Evolutionary conservation across 2,888 invertebrate genomes (phyloP).

Genomic region (Hypena proboscidalis): DNA sequence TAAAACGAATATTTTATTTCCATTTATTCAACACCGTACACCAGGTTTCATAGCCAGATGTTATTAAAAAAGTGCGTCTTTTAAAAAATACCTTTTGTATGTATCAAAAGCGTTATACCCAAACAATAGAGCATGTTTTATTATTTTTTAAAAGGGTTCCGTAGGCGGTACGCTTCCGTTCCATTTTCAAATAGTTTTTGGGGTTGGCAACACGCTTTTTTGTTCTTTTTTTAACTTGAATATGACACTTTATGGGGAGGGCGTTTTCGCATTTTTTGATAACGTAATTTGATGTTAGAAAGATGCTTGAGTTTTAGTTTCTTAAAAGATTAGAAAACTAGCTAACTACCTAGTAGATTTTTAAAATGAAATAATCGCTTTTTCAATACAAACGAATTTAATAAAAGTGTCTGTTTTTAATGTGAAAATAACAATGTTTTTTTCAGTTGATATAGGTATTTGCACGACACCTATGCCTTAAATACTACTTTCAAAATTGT

Average conservation of each 20-base stretch:
- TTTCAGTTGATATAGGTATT: too few species aligned
- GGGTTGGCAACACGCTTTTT: conserved; percentile 48
- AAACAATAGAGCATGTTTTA: conserved; percentile 47
- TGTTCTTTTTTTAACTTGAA: conserved; percentile 47
- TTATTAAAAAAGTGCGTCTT: conserved; percentile 27
- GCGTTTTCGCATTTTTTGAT: conserved; percentile 37
- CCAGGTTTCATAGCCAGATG: conserved; percentile 40
- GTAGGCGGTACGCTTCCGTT: conserved; percentile 62
- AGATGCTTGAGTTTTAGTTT: too few species aligned
- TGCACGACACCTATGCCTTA: too few species aligned
- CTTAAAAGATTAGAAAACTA: too few species aligned
- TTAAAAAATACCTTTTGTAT: conserved; percentile 50
- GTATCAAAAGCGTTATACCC: conserved; percentile 49
- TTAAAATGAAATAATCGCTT: too few species aligned
- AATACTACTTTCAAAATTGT: too few species aligned
- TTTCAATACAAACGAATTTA: too few species aligned
- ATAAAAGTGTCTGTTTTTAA: too few species aligned
- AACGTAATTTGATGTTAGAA: conserved; percentile 17
- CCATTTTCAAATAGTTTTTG: conserved; percentile 51
- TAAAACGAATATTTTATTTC: conserved; percentile 1
- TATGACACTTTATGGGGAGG: conserved; percentile 55
- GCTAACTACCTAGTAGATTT: too few species aligned
- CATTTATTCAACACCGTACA: too few species aligned
- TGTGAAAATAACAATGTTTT: too few species aligned
- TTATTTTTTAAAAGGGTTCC: conserved; percentile 66